Percentiles rank a stretch among this genome's conserved stretches.
Conservation (phyloP, 2,888 invertebrate genomes). For the Tenthredo distinguenda region DNA sequence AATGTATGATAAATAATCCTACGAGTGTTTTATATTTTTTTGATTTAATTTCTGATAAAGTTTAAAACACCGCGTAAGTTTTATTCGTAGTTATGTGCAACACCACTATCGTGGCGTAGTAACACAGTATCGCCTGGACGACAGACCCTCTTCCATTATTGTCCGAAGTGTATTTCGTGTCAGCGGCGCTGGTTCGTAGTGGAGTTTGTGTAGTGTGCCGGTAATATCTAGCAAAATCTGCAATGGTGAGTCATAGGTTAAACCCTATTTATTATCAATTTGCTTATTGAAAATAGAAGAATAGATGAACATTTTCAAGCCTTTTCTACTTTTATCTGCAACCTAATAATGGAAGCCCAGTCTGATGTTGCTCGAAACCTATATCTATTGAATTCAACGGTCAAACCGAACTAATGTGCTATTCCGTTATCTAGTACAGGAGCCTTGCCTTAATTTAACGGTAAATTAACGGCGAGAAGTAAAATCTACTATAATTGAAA, state of each 20-base stretch:
- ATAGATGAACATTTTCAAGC: neutral
- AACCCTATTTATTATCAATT: constrained; percentile 10
- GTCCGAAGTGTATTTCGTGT: constrained; percentile 51
- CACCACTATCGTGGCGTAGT: constrained; percentile 47
- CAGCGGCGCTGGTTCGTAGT: constrained; percentile 52
- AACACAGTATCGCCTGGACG: constrained; percentile 52
- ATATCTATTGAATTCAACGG: constrained; percentile 5
- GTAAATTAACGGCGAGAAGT: constrained; percentile 26
- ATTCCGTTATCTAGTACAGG: constrained; percentile 24
- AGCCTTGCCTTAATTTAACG: constrained; percentile 21
- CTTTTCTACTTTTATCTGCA: constrained; percentile 2
- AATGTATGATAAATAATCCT: constrained; percentile 47
- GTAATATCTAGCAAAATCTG: constrained; percentile 50
- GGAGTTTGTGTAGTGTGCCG: constrained; percentile 53
- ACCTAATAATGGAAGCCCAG: constrained; percentile 36
- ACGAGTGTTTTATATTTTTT: constrained; percentile 46
- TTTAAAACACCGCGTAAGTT: constrained; percentile 10
- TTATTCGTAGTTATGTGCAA: constrained; percentile 44
- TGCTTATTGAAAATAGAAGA: neutral
- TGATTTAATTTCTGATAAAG: constrained; percentile 30
- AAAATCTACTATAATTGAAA: constrained; percentile 8
- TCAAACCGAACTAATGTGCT: constrained; percentile 2
- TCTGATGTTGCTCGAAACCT: neutral
- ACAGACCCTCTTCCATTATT: constrained; percentile 51
- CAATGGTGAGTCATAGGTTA: constrained; percentile 46